Evolutionary conservation across 2,797 vertebrate species (phyloP).

Genomic region (Hypotaenidia okinawae): DNA sequence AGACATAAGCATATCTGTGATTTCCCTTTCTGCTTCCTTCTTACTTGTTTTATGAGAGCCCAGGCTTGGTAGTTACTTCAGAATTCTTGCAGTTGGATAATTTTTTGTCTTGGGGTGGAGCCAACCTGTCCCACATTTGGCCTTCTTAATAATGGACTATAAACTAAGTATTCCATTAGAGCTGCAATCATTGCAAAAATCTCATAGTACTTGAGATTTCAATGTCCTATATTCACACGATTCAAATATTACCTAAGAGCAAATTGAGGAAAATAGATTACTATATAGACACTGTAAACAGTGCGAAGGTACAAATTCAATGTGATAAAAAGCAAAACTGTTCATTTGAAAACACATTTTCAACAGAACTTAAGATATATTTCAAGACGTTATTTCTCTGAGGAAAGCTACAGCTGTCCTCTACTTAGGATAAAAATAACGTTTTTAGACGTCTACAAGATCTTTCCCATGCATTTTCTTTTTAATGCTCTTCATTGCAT

Average conservation of each 20-base stretch:
- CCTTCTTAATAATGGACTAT: neutral
- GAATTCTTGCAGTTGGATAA: neutral
- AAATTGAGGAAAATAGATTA: neutral
- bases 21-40: neutral
- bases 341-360: neutral
- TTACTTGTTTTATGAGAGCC: neutral
- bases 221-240: neutral
- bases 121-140: neutral
- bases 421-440: neutral
- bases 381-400: neutral
- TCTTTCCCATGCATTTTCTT: neutral
- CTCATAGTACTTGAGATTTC: neutral
- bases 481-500: neutral
- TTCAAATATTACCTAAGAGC: neutral
- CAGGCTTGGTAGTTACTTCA: neutral
- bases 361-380: neutral
- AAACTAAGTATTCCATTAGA: neutral
- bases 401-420: neutral
- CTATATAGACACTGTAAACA: neutral
- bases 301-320: neutral
- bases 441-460: neutral
- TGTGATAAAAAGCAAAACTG: neutral
- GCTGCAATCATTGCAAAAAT: neutral
- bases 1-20: neutral
- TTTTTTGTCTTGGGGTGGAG: neutral